Percentiles rank a stretch among this genome's conserved stretches.
Evolutionary conservation across 2,797 vertebrate genomes (phyloP).

Genomic region (Galagoides demidoff): DNA sequence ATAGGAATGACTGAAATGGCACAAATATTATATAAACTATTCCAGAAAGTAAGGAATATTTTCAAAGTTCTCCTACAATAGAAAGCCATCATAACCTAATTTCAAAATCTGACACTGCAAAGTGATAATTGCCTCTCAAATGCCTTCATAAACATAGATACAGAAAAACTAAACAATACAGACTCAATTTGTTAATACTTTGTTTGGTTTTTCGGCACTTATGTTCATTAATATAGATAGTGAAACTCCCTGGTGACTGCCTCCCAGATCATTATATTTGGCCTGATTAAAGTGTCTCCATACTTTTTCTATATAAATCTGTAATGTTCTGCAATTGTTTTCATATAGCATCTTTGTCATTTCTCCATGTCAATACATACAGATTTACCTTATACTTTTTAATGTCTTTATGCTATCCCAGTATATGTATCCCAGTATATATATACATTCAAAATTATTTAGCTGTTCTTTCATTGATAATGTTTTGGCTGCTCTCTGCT

Average conservation of each 20-base stretch:
- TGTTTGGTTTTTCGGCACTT: neutral
- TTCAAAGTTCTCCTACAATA: neutral
- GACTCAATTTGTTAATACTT: neutral
- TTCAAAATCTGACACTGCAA: constrained; percentile 14
- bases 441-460: neutral
- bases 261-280: neutral
- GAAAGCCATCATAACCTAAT: neutral
- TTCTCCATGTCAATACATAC: constrained; percentile 3
- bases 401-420: neutral
- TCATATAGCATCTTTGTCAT: neutral
- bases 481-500: neutral
- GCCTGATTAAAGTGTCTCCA: neutral
- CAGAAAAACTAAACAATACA: neutral
- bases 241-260: neutral
- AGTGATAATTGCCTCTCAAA: neutral
- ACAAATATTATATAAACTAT: neutral
- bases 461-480: neutral
- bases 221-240: neutral
- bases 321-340: neutral
- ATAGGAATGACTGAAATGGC: constrained; percentile 25
- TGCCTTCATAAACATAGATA: neutral
- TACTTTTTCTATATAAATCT: neutral
- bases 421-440: neutral
- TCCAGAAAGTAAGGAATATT: constrained; percentile 8
- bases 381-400: neutral